Percentiles rank a stretch among this genome's conserved stretches.
Conservation (phyloP, 2,797 vertebrate genomes). For the Clarias platycephalus region DNA sequence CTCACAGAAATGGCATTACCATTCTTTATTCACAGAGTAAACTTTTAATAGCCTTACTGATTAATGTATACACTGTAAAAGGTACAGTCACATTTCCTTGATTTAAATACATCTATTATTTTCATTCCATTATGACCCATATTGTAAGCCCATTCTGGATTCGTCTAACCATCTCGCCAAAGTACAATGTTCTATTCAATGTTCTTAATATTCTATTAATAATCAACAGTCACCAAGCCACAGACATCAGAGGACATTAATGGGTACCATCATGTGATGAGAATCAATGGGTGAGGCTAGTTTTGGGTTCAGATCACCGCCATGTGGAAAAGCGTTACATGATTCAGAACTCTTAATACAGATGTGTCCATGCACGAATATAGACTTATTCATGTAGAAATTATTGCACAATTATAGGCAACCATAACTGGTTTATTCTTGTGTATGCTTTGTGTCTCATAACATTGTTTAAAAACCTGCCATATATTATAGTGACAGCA, state of each 20-base stretch:
- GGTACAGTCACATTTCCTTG: background rate
- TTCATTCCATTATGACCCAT: background rate
- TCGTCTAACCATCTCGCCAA: background rate
- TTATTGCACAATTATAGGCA: slow-evolving; percentile 53
- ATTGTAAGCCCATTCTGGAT: background rate
- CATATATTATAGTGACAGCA: slow-evolving; percentile 65
- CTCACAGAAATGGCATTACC: slow-evolving; percentile 35
- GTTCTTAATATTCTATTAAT: background rate
- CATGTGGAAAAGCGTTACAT: background rate
- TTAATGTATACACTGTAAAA: background rate
- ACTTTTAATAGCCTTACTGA: slow-evolving; percentile 16
- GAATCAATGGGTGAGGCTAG: background rate
- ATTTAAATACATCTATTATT: background rate
- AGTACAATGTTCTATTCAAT: no score
- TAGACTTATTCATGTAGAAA: slow-evolving; percentile 36
- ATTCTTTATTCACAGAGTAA: slow-evolving; percentile 25
- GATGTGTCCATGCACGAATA: slow-evolving; percentile 16
- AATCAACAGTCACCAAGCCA: background rate
- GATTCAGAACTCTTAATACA: slow-evolving; percentile 17
- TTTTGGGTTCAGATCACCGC: background rate
- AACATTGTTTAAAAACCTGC: slow-evolving; percentile 56
- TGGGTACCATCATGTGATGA: background rate
- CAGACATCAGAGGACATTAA: background rate
- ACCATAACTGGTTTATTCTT: slow-evolving; percentile 73
- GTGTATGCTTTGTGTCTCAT: slow-evolving; percentile 58